phyloP scores from a whole-genome alignment of 2,113 vertebrate species.

The Ia io region DNA sequence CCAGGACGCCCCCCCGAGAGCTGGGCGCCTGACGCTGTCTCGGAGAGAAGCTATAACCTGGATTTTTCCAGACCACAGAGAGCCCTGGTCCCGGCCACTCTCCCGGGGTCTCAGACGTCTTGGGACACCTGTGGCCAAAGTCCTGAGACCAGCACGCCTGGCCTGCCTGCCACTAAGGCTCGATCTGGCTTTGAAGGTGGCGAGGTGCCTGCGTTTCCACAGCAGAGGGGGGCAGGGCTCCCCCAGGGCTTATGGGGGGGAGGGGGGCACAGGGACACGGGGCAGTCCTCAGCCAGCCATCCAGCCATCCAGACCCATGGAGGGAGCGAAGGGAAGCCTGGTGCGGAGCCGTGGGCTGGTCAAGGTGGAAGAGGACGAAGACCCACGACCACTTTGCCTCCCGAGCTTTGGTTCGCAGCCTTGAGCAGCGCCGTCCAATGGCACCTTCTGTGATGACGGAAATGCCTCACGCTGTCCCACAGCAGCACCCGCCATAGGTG shows the following conservation, averaged over 20 bases:
- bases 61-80: background rate
- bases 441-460: background rate
- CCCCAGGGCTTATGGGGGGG: background rate
- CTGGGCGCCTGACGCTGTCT: background rate
- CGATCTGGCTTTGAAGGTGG: background rate
- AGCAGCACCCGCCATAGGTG: background rate
- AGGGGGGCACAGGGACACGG: fast-evolving
- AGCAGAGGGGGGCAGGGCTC: background rate
- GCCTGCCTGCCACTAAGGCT: background rate
- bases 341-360: background rate
- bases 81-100: too few relatives aligned
- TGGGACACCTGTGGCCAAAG: background rate
- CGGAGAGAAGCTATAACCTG: background rate
- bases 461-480: background rate
- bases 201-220: background rate
- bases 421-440: fast-evolving
- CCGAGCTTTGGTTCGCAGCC: background rate
- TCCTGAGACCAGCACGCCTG: background rate
- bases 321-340: background rate
- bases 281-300: background rate
- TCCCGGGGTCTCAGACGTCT: background rate
- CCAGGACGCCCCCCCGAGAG: background rate
- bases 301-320: background rate
- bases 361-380: too few relatives aligned
- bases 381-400: background rate